phyloP scores from a whole-genome alignment of 2,113 vertebrate species.

The Oryzias melastigma region DNA sequence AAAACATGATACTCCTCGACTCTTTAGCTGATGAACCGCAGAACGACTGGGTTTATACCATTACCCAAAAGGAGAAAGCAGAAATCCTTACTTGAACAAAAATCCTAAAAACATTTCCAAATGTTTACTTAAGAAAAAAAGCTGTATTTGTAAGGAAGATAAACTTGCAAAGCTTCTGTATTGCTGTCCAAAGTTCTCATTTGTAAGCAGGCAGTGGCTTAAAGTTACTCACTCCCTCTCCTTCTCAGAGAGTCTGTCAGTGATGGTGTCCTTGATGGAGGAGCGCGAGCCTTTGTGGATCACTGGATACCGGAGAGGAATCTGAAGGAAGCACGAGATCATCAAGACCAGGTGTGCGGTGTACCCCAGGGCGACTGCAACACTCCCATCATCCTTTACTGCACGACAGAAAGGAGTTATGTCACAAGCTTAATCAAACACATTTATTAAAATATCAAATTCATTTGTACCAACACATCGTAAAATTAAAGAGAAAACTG shows the following conservation, averaged over 20 bases:
- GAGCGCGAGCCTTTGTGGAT: conserved; percentile 97
- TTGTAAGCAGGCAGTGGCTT: not conserved
- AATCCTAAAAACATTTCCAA: no score
- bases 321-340: conserved; percentile 97
- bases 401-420: conserved; percentile 39
- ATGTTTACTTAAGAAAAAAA: not conserved
- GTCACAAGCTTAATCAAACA: not conserved
- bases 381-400: conserved; percentile 97
- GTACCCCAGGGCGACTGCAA: conserved; percentile 95
- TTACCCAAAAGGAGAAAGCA: no score
- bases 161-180: not conserved
- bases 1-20: no score
- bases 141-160: no score
- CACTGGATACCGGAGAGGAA: conserved; percentile 95
- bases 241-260: conserved; percentile 94
- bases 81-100: no score
- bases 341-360: conserved; percentile 97
- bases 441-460: no score
- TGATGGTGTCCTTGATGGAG: conserved; percentile 97
- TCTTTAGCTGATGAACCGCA: no score
- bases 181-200: not conserved
- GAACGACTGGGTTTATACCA: no score
- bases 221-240: conserved; percentile 92
- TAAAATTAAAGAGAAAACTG: no score
- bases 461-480: no score